phyloP scores from a whole-genome alignment of 2,113 vertebrate species.

The Chionis minor region DNA sequence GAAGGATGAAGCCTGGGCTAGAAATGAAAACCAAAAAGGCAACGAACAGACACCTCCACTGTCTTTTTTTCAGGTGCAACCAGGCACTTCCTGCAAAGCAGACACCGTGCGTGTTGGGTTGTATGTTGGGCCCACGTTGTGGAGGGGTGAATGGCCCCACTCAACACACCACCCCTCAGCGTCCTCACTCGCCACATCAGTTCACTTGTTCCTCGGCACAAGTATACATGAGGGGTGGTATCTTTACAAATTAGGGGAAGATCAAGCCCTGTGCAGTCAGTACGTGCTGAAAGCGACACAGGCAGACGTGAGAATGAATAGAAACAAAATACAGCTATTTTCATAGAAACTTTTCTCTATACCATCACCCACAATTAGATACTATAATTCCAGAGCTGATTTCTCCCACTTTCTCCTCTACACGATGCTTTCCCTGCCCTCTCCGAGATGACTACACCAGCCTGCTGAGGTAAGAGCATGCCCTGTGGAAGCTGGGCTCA shows the following conservation, averaged over 20 bases:
- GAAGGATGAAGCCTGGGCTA: not conserved
- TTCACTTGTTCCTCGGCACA: not conserved
- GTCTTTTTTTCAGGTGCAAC: not conserved
- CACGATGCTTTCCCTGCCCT: accelerated
- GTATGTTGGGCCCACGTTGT: accelerated
- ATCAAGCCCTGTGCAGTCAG: not conserved
- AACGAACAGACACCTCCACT: not conserved
- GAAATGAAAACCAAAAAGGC: not conserved
- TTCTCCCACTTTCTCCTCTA: not conserved
- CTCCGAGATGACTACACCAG: not conserved
- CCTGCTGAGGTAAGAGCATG: not conserved
- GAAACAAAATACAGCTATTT: not conserved
- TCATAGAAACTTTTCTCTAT: not conserved
- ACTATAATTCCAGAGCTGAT: not conserved
- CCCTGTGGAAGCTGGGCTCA: not conserved
- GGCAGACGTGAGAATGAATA: not conserved
- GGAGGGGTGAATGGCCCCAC: not conserved
- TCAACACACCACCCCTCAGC: not conserved
- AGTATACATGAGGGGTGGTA: too few species aligned
- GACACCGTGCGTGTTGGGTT: not conserved
- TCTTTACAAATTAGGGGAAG: not conserved
- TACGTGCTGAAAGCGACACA: not conserved
- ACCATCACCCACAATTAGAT: not conserved
- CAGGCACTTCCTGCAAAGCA: not conserved
- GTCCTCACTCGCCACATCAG: not conserved